Base-by-base conservation (phyloP, 2,888 invertebrate genomes). In the Gryllus longicercus region DNA sequence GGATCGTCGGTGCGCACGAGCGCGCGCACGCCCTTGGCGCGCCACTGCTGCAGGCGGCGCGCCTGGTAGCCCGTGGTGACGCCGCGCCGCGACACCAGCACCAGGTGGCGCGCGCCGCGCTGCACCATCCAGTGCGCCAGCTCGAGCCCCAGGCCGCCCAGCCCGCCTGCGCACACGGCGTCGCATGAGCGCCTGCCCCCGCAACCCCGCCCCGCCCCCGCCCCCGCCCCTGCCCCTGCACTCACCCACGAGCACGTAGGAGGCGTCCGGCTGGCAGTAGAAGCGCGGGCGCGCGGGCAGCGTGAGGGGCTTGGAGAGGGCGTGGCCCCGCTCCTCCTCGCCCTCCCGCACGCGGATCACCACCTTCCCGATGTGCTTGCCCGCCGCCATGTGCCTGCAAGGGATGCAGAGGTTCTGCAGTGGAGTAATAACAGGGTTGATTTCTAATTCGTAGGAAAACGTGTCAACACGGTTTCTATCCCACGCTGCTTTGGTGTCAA, bases 361-460 rank as follows among this genome's bases (percentile, higher is more conserved):
- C 2, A 91, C 92, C 88, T 96, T 96, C 77, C 96, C 96, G 79
- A 94, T 93, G 85, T 96, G 96, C 86, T 95, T 95, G 49, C 95
- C 92, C n/a, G 89, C 87, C 1, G 90, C 89, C 88, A 92, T 89
- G 81, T 82, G 90, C 21, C 21, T 21, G 21, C 21, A 21, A 21
- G 21, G 21, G 21, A 21, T 21, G 21, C 21, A 21, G 21, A 21
- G 21, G 1, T 21, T 21, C 21, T 21, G 21, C 21, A 21, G 21
- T 21, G 21, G 21, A 21, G 21, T 21, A 21, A 21, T 21, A 21
- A 21, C 21, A 21, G 1, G 21, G 21, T 21, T 21, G 21, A 1
- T 21, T 21, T 21, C 21, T 21, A 21, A 21, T 21, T 21, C 1
- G 21, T 21, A 21, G 21, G 21, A 21, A 21, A 21, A 21, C 21